Percentiles rank a stretch among this genome's conserved stretches.
Conservation (phyloP, 1,140 invertebrate species). For the Pogonomyrmex barbatus region DNA sequence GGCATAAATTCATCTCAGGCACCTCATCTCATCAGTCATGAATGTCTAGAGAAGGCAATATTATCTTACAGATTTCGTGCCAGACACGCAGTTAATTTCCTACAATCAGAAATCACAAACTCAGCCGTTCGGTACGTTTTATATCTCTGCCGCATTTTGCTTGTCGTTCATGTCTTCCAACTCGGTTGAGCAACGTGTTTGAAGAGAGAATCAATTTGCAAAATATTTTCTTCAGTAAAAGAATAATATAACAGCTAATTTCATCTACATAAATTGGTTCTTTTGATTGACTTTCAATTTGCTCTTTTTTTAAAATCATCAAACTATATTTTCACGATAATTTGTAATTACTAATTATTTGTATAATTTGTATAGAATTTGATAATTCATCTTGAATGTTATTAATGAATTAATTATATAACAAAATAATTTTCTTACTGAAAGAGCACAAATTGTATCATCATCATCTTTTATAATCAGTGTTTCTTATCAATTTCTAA, state of each 20-base stretch:
- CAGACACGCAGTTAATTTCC: conserved; percentile 73
- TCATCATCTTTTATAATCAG: neutral
- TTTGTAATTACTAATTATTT: neutral
- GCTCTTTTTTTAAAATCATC: neutral
- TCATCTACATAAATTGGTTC: conserved; percentile 13
- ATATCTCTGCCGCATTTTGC: conserved; percentile 33
- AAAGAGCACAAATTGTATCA: conserved; percentile 13
- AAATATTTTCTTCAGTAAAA: neutral
- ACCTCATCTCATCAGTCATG: conserved; percentile 40
- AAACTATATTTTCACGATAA: neutral
- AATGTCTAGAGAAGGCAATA: conserved; percentile 57
- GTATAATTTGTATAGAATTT: too few relatives aligned
- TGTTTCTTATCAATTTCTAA: conserved; percentile 7
- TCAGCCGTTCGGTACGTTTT: conserved; percentile 75
- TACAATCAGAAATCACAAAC: conserved; percentile 77
- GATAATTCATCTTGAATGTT: neutral
- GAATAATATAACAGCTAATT: neutral
- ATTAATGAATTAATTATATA: neutral
- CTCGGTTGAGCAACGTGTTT: neutral
- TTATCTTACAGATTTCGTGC: conserved; percentile 69
- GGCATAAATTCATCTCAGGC: conserved; percentile 39
- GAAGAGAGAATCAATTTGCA: neutral
- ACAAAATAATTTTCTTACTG: neutral
- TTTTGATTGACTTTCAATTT: neutral
- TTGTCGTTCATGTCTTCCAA: neutral